Conservation (phyloP, 2,888 invertebrate species). For the Cantharis lateralis region DNA sequence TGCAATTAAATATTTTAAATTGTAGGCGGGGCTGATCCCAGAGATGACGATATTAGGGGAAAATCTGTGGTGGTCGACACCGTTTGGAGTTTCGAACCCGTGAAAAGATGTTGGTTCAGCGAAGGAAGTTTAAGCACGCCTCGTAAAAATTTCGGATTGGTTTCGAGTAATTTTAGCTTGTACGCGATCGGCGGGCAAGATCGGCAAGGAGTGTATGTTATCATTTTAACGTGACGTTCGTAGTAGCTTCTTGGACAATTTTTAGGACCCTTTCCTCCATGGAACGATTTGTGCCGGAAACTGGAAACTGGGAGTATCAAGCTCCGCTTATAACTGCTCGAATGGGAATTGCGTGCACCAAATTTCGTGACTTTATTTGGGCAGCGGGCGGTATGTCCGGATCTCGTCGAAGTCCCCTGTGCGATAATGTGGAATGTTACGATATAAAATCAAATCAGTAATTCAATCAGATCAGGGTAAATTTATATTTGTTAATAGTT, state of each 20-base stretch:
- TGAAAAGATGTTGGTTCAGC: slow-evolving; percentile 66
- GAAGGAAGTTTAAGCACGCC: slow-evolving; percentile 65
- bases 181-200: slow-evolving; percentile 76
- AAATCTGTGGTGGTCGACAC: slow-evolving; percentile 65
- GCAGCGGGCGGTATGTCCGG: slow-evolving; percentile 74
- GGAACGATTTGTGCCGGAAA: slow-evolving; percentile 64
- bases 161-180: slow-evolving; percentile 68
- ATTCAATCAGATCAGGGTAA: slow-evolving; percentile 17
- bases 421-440: slow-evolving; percentile 67
- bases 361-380: slow-evolving; percentile 71
- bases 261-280: slow-evolving; percentile 64
- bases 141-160: slow-evolving; percentile 71
- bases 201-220: slow-evolving; percentile 57
- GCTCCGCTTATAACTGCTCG: slow-evolving; percentile 63
- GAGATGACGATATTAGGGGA: slow-evolving; percentile 62
- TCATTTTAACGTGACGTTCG: background rate
- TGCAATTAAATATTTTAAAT: background rate
- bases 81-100: slow-evolving; percentile 73
- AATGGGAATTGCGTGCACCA: slow-evolving; percentile 65
- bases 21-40: slow-evolving; percentile 68
- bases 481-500: background rate
- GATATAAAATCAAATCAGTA: slow-evolving; percentile 66
- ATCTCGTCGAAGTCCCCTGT: slow-evolving; percentile 61
- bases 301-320: slow-evolving; percentile 64
- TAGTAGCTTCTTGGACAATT: background rate